These are phyloP conservation scores for Petrocephalus zakoni DNA, from an alignment of 2,113 vertebrate genomes.

Conservation along the genomic window DNA sequence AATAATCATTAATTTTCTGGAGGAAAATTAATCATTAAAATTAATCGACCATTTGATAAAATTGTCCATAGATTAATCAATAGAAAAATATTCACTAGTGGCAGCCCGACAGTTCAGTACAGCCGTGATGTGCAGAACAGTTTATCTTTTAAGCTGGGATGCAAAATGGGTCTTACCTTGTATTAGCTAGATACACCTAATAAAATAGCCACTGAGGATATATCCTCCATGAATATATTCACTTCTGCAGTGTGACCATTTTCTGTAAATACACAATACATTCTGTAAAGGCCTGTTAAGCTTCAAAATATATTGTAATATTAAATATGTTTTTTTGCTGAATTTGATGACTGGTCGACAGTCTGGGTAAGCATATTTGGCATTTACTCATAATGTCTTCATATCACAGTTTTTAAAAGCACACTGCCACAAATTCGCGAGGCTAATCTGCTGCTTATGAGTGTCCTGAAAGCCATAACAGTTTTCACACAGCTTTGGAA, in stretches of 20 bases:
- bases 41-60: too few relatives aligned
- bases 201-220: background rate
- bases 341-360: background rate
- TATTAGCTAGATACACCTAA: background rate
- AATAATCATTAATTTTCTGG: too few relatives aligned
- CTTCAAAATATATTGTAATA: background rate
- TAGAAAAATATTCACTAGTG: too few relatives aligned
- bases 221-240: background rate
- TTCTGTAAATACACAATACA: background rate
- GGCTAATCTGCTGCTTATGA: background rate
- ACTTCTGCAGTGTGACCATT: background rate
- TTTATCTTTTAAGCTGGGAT: background rate
- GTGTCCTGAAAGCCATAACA: background rate
- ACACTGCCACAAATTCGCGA: background rate
- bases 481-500: background rate
- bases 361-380: background rate
- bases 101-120: background rate
- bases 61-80: too few relatives aligned
- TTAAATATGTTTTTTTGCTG: background rate
- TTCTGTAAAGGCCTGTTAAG: background rate
- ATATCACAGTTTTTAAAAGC: background rate
- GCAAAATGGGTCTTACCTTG: background rate
- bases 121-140: background rate
- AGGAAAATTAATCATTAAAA: too few relatives aligned
- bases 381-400: background rate